Percentiles rank a stretch among this genome's conserved stretches.
phyloP scores from a whole-genome alignment of 1,140 invertebrate genomes.

The Popillia japonica region DNA sequence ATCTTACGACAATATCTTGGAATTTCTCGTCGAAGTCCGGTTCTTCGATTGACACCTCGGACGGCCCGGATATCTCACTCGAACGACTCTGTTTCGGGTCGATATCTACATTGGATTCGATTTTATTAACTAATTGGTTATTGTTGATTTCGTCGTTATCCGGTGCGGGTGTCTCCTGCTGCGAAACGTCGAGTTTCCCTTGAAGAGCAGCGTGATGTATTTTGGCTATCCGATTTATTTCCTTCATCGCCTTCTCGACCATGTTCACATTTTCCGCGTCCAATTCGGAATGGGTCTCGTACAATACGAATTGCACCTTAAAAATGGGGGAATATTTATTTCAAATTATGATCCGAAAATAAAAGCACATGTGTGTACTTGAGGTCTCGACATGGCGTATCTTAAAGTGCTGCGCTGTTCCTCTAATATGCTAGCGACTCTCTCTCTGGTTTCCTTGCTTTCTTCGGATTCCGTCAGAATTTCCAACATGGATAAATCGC shows the following conservation, averaged over 20 bases:
- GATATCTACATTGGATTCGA: background rate
- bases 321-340: constrained; percentile 38
- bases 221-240: constrained; percentile 69
- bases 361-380: constrained; percentile 61
- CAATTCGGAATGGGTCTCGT: constrained; percentile 75
- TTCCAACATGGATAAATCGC: constrained; percentile 73
- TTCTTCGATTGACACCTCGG: background rate
- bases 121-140: constrained; percentile 41
- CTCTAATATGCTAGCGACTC: constrained; percentile 69
- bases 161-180: background rate
- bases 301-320: constrained; percentile 73
- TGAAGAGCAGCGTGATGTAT: constrained; percentile 68
- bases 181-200: constrained; percentile 54
- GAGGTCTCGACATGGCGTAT: constrained; percentile 73
- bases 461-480: constrained; percentile 72
- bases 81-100: background rate
- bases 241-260: constrained; percentile 66
- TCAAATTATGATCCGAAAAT: no score
- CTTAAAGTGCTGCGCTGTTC: constrained; percentile 73
- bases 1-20: constrained; percentile 43
- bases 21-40: constrained; percentile 36
- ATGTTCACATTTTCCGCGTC: constrained; percentile 72
- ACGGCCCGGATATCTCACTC: background rate
- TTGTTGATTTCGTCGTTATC: constrained; percentile 47
- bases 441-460: constrained; percentile 65